Percentiles rank a stretch among this genome's conserved stretches.
Conservation (phyloP, 2,888 invertebrate genomes). For the Leistus spinibarbis region DNA sequence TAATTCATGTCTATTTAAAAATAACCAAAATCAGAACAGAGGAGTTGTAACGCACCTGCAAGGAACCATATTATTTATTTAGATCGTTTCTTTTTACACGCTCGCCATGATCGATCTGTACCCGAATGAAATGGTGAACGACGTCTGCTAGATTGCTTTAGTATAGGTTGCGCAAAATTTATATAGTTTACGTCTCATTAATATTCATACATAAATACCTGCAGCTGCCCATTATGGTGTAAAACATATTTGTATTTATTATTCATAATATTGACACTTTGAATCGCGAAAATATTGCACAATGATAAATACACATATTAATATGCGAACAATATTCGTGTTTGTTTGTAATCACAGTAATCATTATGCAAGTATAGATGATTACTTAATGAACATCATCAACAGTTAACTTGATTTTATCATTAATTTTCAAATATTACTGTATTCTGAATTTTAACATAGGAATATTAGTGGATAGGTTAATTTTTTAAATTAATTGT, state of each 20-base stretch:
- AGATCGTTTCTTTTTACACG: slow-evolving; percentile 30
- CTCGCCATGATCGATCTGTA: slow-evolving; percentile 25
- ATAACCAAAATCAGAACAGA: not conserved
- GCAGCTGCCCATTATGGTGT: not conserved
- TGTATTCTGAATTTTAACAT: no score
- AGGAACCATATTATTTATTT: slow-evolving; percentile 17
- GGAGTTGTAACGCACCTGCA: slow-evolving; percentile 8
- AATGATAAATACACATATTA: not conserved
- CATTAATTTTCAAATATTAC: not conserved
- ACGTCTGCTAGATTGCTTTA: slow-evolving; percentile 1
- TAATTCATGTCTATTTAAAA: slow-evolving; percentile 8
- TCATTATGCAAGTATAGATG: not conserved
- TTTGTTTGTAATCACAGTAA: not conserved
- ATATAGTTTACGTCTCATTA: not conserved
- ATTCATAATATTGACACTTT: not conserved
- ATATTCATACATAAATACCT: not conserved
- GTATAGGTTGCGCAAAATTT: slow-evolving; percentile 9
- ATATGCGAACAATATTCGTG: not conserved
- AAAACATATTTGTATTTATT: not conserved
- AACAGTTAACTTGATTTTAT: not conserved
- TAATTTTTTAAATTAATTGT: no score
- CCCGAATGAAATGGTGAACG: slow-evolving; percentile 21
- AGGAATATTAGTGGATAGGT: no score
- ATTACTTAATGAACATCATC: not conserved
- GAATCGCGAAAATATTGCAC: not conserved